phyloP scores from a whole-genome alignment of 2,113 vertebrate species.

The Brachypodius melanocephalos region DNA sequence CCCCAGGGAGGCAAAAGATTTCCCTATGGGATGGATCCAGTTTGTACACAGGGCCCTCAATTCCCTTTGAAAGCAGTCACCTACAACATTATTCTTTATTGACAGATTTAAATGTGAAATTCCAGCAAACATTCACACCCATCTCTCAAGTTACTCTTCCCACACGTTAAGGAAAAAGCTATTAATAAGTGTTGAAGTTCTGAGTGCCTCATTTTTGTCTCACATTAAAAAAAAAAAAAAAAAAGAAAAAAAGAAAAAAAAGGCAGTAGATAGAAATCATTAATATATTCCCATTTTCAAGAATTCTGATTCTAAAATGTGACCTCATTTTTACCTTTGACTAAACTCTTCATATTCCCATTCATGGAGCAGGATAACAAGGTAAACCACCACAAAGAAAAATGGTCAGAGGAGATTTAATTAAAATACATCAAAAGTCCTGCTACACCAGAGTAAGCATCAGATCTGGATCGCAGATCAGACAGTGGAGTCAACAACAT shows the following conservation, averaged over 20 bases:
- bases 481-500: not conserved
- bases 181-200: not conserved
- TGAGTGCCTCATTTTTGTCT: not conserved
- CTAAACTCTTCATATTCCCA: not conserved
- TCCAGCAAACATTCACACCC: not conserved
- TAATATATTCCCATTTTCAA: not conserved
- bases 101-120: not conserved
- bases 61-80: not conserved
- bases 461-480: not conserved
- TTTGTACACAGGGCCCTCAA: no score
- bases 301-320: not conserved
- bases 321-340: not conserved
- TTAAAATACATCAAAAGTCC: constrained; percentile 4
- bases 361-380: not conserved
- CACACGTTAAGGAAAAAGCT: not conserved
- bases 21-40: not conserved
- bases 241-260: not conserved
- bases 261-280: not conserved
- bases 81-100: not conserved
- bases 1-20: not conserved
- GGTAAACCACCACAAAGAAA: not conserved
- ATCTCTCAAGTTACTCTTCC: not conserved
- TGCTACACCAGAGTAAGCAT: not conserved
- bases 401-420: not conserved
- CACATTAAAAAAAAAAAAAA: not conserved